Percentiles rank a stretch among this genome's conserved stretches.
These are phyloP conservation scores for Pseudoips prasinana DNA, from an alignment of 2,888 invertebrate species.

Conservation along the genomic window DNA sequence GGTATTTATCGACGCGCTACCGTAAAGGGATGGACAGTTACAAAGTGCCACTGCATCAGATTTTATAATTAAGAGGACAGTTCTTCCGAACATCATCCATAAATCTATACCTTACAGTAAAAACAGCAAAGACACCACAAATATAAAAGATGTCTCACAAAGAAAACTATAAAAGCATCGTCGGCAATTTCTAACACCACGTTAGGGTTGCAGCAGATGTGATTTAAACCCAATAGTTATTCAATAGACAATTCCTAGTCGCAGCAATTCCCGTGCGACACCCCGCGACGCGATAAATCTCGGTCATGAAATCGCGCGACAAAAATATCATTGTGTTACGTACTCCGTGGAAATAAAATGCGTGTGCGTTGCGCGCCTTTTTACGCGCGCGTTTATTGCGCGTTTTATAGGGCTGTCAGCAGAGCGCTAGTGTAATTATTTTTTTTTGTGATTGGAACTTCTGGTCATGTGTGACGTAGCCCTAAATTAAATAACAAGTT, in stretches of 20 bases:
- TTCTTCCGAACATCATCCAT: slow-evolving; percentile 1
- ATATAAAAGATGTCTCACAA: slow-evolving; percentile 23
- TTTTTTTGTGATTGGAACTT: no score
- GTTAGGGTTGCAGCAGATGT: slow-evolving; percentile 42
- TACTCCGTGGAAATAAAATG: slow-evolving; percentile 75
- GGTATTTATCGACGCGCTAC: no score
- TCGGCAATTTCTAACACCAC: slow-evolving; percentile 40
- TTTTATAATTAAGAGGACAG: no score
- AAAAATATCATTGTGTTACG: slow-evolving; percentile 80
- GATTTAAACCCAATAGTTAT: slow-evolving; percentile 45
- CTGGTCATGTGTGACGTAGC: no score
- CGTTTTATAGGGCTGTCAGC: slow-evolving; percentile 17
- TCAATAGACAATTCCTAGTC: slow-evolving; percentile 33
- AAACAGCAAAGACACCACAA: slow-evolving; percentile 12
- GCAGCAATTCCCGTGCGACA: slow-evolving; percentile 27
- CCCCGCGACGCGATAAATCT: slow-evolving; percentile 59
- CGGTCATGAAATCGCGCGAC: slow-evolving; percentile 63
- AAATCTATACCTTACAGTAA: not conserved
- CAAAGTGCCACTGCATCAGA: no score
- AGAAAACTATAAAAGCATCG: slow-evolving; percentile 33
- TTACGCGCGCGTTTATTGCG: slow-evolving; percentile 11
- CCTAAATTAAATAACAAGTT: no score
- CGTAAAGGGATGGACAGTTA: no score
- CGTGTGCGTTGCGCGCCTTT: slow-evolving; percentile 32
- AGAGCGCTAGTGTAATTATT: no score